These are phyloP conservation scores for Heliconius himera DNA, from an alignment of 1,140 invertebrate species.

Conservation along the genomic window DNA sequence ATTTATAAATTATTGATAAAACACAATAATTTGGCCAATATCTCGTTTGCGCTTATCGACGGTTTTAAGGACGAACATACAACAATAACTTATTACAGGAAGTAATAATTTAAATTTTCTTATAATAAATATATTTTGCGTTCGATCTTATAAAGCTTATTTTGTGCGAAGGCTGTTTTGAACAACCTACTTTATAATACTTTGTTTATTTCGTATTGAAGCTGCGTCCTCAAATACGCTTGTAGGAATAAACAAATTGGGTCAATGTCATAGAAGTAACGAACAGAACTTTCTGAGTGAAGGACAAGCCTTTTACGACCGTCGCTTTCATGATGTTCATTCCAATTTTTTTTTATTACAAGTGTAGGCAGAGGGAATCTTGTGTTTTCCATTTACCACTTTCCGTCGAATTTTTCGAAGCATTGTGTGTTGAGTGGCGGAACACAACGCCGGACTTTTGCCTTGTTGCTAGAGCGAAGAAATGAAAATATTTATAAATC, in stretches of 20 bases:
- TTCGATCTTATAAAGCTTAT: conserved; percentile 35
- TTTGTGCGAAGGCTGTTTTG: conserved; percentile 30
- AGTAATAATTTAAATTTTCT: conserved; percentile 25
- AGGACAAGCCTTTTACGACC: conserved; percentile 11
- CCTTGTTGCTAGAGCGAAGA: no score
- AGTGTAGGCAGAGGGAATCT: no score
- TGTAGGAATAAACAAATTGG: conserved; percentile 26
- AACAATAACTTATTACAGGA: conserved; percentile 23
- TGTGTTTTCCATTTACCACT: no score
- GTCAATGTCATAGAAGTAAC: conserved; percentile 32
- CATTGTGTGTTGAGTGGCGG: no score
- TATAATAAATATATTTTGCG: conserved; percentile 39
- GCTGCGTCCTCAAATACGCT: conserved; percentile 18
- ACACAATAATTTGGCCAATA: conserved; percentile 22
- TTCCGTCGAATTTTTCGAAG: no score
- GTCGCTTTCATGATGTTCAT: conserved; percentile 19
- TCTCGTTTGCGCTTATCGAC: conserved; percentile 14
- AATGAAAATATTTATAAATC: no score
- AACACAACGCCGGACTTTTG: no score
- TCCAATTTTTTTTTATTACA: not conserved
- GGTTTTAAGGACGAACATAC: not conserved
- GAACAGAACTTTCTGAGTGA: not conserved
- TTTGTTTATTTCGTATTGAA: conserved; percentile 23
- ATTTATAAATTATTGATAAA: conserved; percentile 33
- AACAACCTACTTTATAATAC: conserved; percentile 33